These are phyloP conservation scores for Hydrolagus affinis DNA, from an alignment of 2,113 vertebrate species.

Conservation along the genomic window DNA sequence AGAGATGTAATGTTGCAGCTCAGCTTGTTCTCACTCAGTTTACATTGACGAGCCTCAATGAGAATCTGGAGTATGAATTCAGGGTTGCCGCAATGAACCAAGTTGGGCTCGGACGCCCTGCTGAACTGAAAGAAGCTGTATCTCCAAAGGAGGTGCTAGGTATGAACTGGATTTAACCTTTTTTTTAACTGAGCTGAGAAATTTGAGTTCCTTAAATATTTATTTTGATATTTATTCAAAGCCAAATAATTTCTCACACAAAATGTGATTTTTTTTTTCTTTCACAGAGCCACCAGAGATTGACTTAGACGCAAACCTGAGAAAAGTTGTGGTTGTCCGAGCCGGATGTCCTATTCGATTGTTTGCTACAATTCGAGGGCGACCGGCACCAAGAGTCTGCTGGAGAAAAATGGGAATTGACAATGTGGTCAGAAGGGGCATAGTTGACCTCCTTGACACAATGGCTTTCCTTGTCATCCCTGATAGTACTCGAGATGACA, in stretches of 20 bases:
- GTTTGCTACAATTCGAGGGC: constrained; percentile 83
- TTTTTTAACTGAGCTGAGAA: constrained; percentile 25
- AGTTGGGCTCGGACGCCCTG: constrained; percentile 84
- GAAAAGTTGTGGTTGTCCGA: constrained; percentile 79
- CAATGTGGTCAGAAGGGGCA: constrained; percentile 88
- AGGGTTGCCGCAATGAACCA: constrained; percentile 95
- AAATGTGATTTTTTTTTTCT: constrained; percentile 36
- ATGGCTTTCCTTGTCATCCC: constrained; percentile 97
- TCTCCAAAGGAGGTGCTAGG: constrained; percentile 89
- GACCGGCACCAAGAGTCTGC: constrained; percentile 78
- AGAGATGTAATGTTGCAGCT: constrained; percentile 85
- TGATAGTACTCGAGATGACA: constrained; percentile 82
- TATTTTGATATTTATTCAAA: constrained; percentile 16
- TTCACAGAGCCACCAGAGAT: constrained; percentile 85
- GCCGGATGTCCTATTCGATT: constrained; percentile 94
- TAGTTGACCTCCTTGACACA: constrained; percentile 89
- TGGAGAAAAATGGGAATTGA: constrained; percentile 94
- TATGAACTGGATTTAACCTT: constrained; percentile 38
- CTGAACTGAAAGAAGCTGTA: constrained; percentile 75
- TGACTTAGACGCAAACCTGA: constrained; percentile 83
- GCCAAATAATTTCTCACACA: constrained; percentile 13
- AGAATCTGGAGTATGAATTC: constrained; percentile 83
- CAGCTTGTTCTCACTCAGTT: constrained; percentile 82
- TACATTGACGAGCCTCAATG: constrained; percentile 75
- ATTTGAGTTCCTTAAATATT: constrained; percentile 33